These are phyloP conservation scores for Neosilurus mollespiculum DNA, from an alignment of 2,797 vertebrate species.

Conservation along the genomic window DNA sequence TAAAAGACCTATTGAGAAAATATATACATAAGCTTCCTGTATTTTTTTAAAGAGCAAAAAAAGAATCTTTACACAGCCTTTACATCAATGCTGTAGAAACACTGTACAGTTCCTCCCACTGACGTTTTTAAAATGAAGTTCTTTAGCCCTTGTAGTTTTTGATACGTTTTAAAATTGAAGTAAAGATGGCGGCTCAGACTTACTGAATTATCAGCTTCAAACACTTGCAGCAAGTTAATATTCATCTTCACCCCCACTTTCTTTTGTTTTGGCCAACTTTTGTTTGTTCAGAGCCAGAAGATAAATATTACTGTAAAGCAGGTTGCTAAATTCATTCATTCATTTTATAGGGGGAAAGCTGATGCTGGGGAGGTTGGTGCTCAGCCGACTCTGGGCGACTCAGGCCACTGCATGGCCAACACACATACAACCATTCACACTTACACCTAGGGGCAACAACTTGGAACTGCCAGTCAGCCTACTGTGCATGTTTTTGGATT, in stretches of 20 bases:
- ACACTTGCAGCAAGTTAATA: background rate
- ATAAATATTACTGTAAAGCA: too few relatives aligned
- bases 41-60: background rate
- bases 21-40: constrained; percentile 30
- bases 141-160: background rate
- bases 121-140: background rate
- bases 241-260: background rate
- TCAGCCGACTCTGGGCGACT: too few relatives aligned
- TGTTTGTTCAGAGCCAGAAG: too few relatives aligned
- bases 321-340: too few relatives aligned
- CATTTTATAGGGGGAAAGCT: too few relatives aligned
- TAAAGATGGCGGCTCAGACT: background rate
- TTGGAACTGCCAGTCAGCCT: too few relatives aligned
- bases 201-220: background rate
- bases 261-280: too few relatives aligned
- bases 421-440: too few relatives aligned
- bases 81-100: background rate
- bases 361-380: too few relatives aligned
- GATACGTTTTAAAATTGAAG: background rate
- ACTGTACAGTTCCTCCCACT: background rate
- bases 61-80: background rate
- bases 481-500: too few relatives aligned
- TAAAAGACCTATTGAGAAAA: constrained; percentile 79
- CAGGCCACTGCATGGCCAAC: too few relatives aligned
- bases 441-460: too few relatives aligned